phyloP scores from a whole-genome alignment of 2,113 vertebrate species.

The Thunnus thynnus region DNA sequence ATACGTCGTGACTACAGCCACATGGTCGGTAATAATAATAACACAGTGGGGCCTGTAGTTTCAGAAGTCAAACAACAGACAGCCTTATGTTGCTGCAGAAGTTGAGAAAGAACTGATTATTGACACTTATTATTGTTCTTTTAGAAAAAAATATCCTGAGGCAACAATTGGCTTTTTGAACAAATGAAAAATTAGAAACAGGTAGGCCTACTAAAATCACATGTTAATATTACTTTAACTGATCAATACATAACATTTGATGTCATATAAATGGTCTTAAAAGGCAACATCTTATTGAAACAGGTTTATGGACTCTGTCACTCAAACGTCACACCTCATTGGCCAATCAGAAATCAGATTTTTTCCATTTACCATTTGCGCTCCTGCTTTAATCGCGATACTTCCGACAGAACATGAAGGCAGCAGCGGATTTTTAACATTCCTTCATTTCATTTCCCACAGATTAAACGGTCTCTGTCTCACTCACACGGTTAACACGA shows the following conservation, averaged over 20 bases:
- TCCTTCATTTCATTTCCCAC: neutral
- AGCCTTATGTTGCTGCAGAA: conserved; percentile 9
- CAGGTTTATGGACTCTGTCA: accelerated
- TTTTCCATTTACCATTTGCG: neutral
- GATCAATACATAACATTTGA: neutral
- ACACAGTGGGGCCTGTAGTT: conserved; percentile 1
- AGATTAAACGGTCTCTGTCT: neutral
- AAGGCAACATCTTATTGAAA: neutral
- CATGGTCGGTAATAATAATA: conserved; percentile 47
- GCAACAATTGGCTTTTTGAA: neutral
- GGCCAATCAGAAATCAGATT: neutral
- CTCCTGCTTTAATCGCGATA: neutral
- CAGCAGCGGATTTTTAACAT: conserved; percentile 22
- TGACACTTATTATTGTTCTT: neutral
- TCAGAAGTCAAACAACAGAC: conserved; percentile 8
- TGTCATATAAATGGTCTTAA: neutral
- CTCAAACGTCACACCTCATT: neutral
- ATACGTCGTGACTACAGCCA: conserved; percentile 53
- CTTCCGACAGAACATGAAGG: conserved; percentile 35
- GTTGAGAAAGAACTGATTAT: neutral
- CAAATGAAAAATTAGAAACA: neutral
- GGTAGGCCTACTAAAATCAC: neutral
- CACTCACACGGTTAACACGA: neutral
- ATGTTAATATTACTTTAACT: neutral
- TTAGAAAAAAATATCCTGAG: neutral